Evolutionary conservation across 2,797 vertebrate species (phyloP).

Genomic region (Cheirogaleus major): DNA sequence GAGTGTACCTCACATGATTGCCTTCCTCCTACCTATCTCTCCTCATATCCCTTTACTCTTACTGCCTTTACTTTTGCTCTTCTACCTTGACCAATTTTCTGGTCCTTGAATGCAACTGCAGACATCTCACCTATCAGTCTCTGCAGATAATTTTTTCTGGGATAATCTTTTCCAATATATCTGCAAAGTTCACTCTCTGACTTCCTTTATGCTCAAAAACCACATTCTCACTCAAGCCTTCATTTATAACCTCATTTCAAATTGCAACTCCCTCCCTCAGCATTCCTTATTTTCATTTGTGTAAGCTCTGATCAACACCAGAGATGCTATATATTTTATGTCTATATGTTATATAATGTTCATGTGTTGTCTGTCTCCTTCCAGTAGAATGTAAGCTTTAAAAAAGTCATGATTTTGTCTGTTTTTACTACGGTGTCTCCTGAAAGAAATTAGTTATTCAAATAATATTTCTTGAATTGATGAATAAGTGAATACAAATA

Average conservation of each 20-base stretch:
- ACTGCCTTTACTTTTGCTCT: not conserved
- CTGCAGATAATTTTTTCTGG: not conserved
- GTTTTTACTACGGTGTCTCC: not conserved
- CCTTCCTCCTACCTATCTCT: not conserved
- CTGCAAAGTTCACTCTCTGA: not conserved
- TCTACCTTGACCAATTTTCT: not conserved
- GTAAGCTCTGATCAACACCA: not conserved
- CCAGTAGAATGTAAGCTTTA: not conserved
- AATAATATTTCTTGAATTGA: not conserved
- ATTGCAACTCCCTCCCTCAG: accelerated
- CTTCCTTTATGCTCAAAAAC: not conserved
- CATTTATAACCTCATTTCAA: not conserved
- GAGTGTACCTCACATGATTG: not conserved
- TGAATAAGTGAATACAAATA: not conserved
- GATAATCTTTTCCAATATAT: not conserved
- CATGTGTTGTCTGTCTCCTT: not conserved
- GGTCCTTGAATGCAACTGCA: not conserved
- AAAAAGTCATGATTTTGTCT: not conserved
- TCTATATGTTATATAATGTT: not conserved
- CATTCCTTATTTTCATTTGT: not conserved
- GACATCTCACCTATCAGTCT: not conserved
- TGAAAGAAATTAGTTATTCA: not conserved
- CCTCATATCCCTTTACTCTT: not conserved
- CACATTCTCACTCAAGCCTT: not conserved
- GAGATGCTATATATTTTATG: not conserved